A percentile compares a stretch with the other conserved stretches of the same genome.
Conservation (phyloP, 2,888 invertebrate genomes). For the Dione juno region DNA sequence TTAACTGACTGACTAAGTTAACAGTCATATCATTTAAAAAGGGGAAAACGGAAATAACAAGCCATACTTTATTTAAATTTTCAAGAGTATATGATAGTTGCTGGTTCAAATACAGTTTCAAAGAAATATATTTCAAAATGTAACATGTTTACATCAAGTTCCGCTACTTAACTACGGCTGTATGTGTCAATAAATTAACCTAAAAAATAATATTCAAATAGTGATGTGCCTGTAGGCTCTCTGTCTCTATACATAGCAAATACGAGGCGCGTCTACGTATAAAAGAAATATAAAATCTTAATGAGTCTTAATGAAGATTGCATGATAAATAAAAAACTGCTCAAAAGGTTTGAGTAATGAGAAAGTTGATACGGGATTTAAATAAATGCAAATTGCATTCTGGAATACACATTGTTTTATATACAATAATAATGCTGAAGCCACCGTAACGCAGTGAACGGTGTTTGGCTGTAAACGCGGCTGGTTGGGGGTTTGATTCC, state of each 20-base stretch:
- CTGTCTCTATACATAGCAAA: neutral
- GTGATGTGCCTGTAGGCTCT: conserved; percentile 3
- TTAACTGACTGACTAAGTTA: too few relatives aligned
- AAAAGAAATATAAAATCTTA: conserved; percentile 16
- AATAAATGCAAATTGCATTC: conserved; percentile 9
- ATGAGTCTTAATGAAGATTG: conserved; percentile 19
- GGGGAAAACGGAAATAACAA: too few relatives aligned
- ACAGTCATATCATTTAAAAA: too few relatives aligned
- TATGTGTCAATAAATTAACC: neutral
- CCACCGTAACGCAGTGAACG: neutral
- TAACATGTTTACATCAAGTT: neutral
- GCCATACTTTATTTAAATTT: neutral
- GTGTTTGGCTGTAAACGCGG: neutral
- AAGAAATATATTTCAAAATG: neutral
- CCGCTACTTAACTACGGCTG: neutral
- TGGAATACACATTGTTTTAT: neutral
- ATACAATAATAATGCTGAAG: neutral
- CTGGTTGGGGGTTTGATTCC: neutral
- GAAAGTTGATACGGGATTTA: conserved; percentile 14
- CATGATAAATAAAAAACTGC: conserved; percentile 5
- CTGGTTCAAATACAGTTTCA: neutral
- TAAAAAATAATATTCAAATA: neutral
- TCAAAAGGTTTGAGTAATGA: conserved; percentile 17
- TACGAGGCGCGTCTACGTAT: neutral
- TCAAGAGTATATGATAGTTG: neutral